These are phyloP conservation scores for Alsophila aescularia DNA, from an alignment of 2,888 invertebrate genomes.

Conservation along the genomic window DNA sequence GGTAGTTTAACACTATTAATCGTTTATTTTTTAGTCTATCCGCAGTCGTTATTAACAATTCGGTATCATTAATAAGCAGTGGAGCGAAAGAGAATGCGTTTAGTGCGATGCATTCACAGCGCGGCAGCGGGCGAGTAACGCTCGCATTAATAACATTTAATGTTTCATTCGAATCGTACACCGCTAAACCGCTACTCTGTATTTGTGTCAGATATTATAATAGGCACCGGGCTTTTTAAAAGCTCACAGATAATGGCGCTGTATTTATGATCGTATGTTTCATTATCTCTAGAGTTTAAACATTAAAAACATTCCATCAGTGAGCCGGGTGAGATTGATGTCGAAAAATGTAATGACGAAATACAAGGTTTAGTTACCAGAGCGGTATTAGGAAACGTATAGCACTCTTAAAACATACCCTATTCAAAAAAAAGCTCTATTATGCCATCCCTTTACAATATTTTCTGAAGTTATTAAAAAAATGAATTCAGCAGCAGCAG, in stretches of 20 bases:
- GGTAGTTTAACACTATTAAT: slow-evolving; percentile 81
- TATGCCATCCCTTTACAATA: slow-evolving; percentile 15
- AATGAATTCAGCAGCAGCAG: slow-evolving; percentile 36
- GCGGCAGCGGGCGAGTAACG: slow-evolving; percentile 61
- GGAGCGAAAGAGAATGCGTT: slow-evolving; percentile 72
- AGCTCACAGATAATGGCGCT: slow-evolving; percentile 28
- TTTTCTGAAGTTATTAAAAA: slow-evolving; percentile 28
- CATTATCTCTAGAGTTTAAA: slow-evolving; percentile 28
- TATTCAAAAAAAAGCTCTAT: too few species aligned
- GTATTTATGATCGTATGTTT: slow-evolving; percentile 41
- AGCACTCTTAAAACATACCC: too few species aligned
- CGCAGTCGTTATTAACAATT: slow-evolving; percentile 74
- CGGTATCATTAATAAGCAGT: slow-evolving; percentile 77
- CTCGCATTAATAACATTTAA: slow-evolving; percentile 67
- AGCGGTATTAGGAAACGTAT: slow-evolving; percentile 21
- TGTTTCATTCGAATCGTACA: slow-evolving; percentile 64
- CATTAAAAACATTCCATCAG: slow-evolving; percentile 28
- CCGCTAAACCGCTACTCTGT: slow-evolving; percentile 40
- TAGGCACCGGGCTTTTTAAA: slow-evolving; percentile 29
- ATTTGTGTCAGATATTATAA: slow-evolving; percentile 37
- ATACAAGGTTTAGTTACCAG: slow-evolving; percentile 17
- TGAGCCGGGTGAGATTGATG: slow-evolving; percentile 29
- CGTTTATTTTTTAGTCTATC: slow-evolving; percentile 73
- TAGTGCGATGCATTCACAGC: slow-evolving; percentile 54
- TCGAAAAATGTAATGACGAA: slow-evolving; percentile 27